Evolutionary conservation across 2,888 invertebrate species (phyloP), one percentile per base, ranked within the genome.

Genomic region (Tuberolachnus salignus): DNA sequence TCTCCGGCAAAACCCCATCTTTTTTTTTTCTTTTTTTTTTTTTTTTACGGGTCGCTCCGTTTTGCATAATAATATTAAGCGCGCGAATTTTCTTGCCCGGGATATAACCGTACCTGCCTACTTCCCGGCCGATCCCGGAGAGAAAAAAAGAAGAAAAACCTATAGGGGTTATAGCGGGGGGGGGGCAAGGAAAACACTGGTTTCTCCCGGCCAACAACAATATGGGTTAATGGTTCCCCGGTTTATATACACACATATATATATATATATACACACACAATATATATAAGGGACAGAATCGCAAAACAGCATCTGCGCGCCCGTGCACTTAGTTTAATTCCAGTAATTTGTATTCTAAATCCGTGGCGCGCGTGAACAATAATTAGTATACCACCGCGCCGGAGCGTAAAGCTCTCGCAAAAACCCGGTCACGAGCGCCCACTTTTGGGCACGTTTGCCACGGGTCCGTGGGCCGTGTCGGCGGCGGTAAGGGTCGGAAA

Each of bases 311-410:
- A 75, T 75, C 78, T 78, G 67, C 51, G 78, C 57, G 57, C 66
- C 57, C 67, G 26, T 57, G 75, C 78, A 78, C 78, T 78, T 78
- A 78, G 78, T 78, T 78, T 78, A 78, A 78, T 78, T 67, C 26
- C 78, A 9, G 78, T 66, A 61, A 78, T 78, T 78, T 69, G 78
- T 78, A 78, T 78, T 78, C 78, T 49, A 69, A 78, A 78, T 69
- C 67, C 78, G 78, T 69, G 46, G 46, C 19, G 42, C 53, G 69
- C 78, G 78, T 69, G 78, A 61, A 69, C 78, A 78, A 75, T 66
- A 66, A 55, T 78, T 78, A 78, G 57, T 78, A 59, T 8, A n/a
- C 57, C 57, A 59, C 6, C 11, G 69, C 34, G 26, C 21, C 14
- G 10, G n/a, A 10, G 26, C 61, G 34, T 10, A 26, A 23, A n/a